phyloP scores from a whole-genome alignment of 2,797 vertebrate genomes.

The Anomalospiza imberbis region DNA sequence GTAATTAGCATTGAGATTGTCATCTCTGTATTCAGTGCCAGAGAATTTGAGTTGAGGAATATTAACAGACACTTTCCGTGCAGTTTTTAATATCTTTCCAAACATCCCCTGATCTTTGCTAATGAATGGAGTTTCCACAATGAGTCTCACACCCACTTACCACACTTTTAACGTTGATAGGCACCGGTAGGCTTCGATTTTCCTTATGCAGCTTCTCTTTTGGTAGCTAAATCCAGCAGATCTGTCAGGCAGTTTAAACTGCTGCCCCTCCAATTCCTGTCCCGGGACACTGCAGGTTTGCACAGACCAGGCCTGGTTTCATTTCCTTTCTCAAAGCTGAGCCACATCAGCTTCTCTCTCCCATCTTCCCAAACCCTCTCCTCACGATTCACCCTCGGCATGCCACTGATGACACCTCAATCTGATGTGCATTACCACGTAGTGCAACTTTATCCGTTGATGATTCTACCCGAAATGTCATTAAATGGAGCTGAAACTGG shows the following conservation, averaged over 20 bases:
- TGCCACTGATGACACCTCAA: not conserved
- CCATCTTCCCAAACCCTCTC: not conserved
- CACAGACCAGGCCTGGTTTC: not conserved
- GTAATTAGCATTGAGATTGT: not conserved
- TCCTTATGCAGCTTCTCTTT: not conserved
- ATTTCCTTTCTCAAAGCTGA: not conserved
- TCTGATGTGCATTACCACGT: slow-evolving; percentile 40
- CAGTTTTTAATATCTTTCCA: not conserved
- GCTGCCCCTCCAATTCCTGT: not conserved
- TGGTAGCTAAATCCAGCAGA: not conserved
- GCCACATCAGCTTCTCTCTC: not conserved
- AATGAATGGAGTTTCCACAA: not conserved
- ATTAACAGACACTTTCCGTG: not conserved
- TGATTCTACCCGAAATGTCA: slow-evolving; percentile 2
- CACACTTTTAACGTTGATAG: not conserved
- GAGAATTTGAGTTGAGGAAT: not conserved
- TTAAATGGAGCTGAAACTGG: slow-evolving; percentile 27
- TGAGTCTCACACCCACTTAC: not conserved
- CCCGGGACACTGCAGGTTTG: not conserved
- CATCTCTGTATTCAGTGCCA: not conserved
- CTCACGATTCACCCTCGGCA: not conserved
- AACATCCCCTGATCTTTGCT: not conserved
- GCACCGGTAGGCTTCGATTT: not conserved
- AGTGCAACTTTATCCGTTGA: not conserved
- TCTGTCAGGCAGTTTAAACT: not conserved